Evolutionary conservation across 2,113 vertebrate genomes (phyloP).

Genomic region (Toxostoma redivivum): DNA sequence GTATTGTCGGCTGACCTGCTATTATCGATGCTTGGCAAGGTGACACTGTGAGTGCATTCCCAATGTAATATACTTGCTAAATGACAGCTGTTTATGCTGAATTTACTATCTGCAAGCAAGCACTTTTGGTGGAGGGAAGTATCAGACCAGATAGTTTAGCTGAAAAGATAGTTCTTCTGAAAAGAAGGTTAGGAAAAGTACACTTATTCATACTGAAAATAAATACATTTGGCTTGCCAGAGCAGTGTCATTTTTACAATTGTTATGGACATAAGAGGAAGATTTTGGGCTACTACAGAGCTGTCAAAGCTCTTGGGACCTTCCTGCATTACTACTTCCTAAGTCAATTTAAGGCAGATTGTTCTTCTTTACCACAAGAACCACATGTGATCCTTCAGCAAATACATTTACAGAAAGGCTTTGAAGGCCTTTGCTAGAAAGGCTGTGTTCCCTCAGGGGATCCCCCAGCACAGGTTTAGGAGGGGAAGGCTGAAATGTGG

Average conservation of each 20-base stretch:
- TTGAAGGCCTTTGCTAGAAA: background rate
- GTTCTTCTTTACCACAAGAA: background rate
- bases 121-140: background rate
- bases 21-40: background rate
- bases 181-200: background rate
- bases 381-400: fast-evolving
- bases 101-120: background rate
- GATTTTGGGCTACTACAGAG: background rate
- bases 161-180: too few species aligned
- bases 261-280: background rate
- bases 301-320: background rate
- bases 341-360: background rate
- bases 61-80: background rate
- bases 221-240: background rate
- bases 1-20: background rate
- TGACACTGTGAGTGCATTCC: background rate
- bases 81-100: background rate
- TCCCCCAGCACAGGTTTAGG: background rate
- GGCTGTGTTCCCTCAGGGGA: background rate
- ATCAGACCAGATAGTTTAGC: background rate
- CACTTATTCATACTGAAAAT: background rate
- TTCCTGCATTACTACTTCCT: background rate
- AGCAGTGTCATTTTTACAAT: background rate
- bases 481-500: background rate
- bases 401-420: background rate